Evolutionary conservation across 2,113 vertebrate genomes (phyloP).

Genomic region (Rhegmatorhina hoffmannsi): DNA sequence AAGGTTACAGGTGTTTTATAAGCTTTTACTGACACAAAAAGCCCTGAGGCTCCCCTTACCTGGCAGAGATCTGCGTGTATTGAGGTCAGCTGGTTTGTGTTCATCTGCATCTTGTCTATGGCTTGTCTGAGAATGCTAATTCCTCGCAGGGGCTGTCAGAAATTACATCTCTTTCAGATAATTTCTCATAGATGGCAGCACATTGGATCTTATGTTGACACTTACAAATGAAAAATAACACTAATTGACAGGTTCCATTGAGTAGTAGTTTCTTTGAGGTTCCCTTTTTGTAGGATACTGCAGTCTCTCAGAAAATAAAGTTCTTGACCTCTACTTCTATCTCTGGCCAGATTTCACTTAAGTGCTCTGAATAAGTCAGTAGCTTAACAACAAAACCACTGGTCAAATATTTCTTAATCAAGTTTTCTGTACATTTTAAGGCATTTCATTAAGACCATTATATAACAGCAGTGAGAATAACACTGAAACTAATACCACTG

Average conservation of each 20-base stretch:
- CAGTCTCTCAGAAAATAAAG: constrained; percentile 11
- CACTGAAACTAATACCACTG: background rate
- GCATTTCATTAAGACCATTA: background rate
- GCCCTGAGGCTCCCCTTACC: constrained; percentile 72
- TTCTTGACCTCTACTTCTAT: background rate
- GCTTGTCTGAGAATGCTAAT: constrained; percentile 97
- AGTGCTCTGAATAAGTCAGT: background rate
- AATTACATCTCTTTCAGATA: constrained; percentile 79
- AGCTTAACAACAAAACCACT: background rate
- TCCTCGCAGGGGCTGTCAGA: constrained; percentile 92
- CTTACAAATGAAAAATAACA: constrained; percentile 79
- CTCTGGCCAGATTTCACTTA: background rate
- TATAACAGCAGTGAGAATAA: background rate
- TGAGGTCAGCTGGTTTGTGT: constrained; percentile 99
- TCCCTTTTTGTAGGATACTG: constrained; percentile 61
- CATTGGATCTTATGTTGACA: constrained; percentile 78
- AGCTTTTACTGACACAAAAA: background rate
- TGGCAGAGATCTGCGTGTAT: constrained; percentile 99
- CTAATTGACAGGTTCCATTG: constrained; percentile 77
- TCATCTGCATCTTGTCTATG: constrained; percentile 99
- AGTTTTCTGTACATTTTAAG: background rate
- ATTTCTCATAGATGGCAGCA: constrained; percentile 79
- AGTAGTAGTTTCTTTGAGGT: constrained; percentile 58
- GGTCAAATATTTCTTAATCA: background rate
- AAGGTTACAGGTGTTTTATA: background rate